A percentile compares a stretch with the other conserved stretches of the same genome.
Conservation (phyloP, 1,140 invertebrate genomes). For the Lepidurus couesii region DNA sequence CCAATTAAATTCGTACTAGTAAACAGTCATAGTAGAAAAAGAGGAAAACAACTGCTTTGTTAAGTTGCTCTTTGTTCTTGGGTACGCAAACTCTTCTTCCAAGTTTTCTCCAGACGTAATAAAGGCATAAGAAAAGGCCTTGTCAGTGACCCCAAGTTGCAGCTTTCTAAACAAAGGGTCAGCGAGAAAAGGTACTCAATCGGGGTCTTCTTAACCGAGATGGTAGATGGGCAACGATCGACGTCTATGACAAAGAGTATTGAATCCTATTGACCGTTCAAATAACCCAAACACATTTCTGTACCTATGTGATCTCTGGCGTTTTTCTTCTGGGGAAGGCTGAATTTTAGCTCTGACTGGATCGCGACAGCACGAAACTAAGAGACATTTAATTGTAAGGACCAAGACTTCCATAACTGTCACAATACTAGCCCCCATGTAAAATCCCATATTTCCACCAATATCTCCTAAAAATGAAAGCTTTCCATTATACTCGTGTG, state of each 20-base stretch:
- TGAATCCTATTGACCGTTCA: background rate
- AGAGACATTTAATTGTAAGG: background rate
- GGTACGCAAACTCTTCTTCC: too few relatives aligned
- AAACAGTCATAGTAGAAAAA: too few relatives aligned
- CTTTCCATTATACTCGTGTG: background rate
- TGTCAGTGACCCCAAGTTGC: background rate
- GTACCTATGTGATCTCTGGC: background rate
- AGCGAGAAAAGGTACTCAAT: background rate
- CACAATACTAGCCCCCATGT: slow-evolving; percentile 31
- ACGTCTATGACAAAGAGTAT: background rate
- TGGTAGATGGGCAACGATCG: background rate
- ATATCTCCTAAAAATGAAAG: slow-evolving; percentile 26
- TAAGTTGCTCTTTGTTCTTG: too few relatives aligned
- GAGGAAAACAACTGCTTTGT: too few relatives aligned
- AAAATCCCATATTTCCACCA: slow-evolving; percentile 33
- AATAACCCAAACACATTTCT: background rate
- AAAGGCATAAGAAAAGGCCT: background rate
- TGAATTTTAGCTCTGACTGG: background rate
- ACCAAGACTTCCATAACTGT: slow-evolving; percentile 29
- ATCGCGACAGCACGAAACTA: background rate
- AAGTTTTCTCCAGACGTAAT: too few relatives aligned
- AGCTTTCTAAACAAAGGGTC: background rate
- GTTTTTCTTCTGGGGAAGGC: background rate
- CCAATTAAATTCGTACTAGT: too few relatives aligned
- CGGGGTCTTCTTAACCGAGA: background rate